Evolutionary conservation across 1,140 invertebrate genomes (phyloP), one percentile per base, ranked within the genome.

Genomic region (Pseudobourletiella spinata): DNA sequence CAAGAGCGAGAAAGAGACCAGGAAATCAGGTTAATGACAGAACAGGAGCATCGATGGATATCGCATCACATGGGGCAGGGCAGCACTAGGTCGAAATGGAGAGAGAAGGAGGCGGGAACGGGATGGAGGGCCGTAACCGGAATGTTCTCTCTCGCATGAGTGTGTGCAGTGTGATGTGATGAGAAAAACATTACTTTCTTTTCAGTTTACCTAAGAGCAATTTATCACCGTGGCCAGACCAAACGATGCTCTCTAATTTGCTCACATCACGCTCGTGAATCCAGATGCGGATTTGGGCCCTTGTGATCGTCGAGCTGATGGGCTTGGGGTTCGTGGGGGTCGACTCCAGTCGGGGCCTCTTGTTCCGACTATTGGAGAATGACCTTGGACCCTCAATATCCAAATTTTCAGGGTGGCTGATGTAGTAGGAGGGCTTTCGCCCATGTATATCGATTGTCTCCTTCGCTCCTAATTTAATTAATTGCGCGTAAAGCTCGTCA

Each of bases 181-280:
- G n/a, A n/a, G n/a, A n/a, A n/a, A n/a, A n/a, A n/a, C n/a, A n/a
- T n/a, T n/a, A n/a, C n/a, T n/a, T n/a, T n/a, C n/a, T n/a, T n/a
- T n/a, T n/a, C n/a, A 11, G 14, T 48, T 54, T 30, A 55, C 52
- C 52, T 63, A 83, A 83, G 50, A 86, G 79, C 2, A 93, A 78
- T 62, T 86, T 84, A 44, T 84, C 78, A 8, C 90, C 91, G 70
- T 90, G 85, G 0, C 91, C 90, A 69, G 89, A 86, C 86, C 89
- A 90, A 14, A 95, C 78, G 64, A 93, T 91, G 89, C 57, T 62
- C 73, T 80, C 73, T 63, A 78, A 71, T 65, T 71, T 75, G 16
- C 72, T 69, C 1, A 76, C 66, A 66, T 78, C 76, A 59, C 73
- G 67, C 48, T 77, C 76, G 64, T 76, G 72, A 30, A 78, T 74